These are phyloP conservation scores for Nothoprocta pentlandii DNA, from an alignment of 2,113 vertebrate genomes.

Conservation along the genomic window DNA sequence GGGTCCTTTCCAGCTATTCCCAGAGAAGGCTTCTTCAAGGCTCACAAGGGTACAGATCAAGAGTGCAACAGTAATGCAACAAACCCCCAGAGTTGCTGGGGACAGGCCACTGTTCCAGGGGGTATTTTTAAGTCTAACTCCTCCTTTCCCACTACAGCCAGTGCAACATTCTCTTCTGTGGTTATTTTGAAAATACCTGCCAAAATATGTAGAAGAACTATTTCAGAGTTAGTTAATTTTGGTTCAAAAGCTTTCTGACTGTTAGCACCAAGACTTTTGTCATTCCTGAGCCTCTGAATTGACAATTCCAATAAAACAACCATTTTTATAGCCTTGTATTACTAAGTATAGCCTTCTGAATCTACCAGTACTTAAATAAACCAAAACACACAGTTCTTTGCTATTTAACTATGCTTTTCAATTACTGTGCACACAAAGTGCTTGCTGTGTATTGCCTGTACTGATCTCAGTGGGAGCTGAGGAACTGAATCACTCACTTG, in stretches of 20 bases:
- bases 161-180: neutral
- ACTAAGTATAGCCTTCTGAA: neutral
- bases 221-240: neutral
- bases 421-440: neutral
- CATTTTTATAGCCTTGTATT: neutral
- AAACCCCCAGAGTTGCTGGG: rapidly evolving
- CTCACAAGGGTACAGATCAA: neutral
- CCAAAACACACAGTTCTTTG: neutral
- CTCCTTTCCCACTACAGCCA: neutral
- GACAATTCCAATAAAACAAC: neutral
- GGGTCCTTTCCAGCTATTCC: neutral
- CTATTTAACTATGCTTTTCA: neutral
- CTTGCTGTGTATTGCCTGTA: neutral
- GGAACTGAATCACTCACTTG: neutral
- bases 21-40: neutral
- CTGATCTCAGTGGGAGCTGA: neutral
- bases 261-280: neutral
- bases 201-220: neutral
- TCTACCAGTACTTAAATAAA: neutral
- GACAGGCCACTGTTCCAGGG: neutral
- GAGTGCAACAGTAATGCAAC: rapidly evolving
- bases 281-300: neutral
- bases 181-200: neutral
- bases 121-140: neutral
- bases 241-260: neutral